Conservation (phyloP, 2,888 invertebrate genomes). For the Chironomus tentans region DNA sequence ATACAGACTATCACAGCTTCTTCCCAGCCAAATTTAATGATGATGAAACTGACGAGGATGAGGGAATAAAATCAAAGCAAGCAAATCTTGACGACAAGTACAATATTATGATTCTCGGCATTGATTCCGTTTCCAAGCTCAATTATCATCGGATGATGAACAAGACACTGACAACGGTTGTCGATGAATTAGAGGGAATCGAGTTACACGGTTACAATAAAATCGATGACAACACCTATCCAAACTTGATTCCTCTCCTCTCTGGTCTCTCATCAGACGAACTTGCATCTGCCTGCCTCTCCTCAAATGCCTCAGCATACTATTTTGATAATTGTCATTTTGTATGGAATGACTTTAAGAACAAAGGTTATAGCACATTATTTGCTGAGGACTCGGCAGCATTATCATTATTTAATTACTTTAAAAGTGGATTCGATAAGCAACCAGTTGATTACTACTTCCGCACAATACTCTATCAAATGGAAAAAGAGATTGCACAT, state of each 20-base stretch:
- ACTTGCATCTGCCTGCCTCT: constrained; percentile 55
- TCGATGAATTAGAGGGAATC: constrained; percentile 49
- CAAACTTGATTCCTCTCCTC: constrained; percentile 74
- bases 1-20: constrained; percentile 61
- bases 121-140: constrained; percentile 77
- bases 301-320: constrained; percentile 43
- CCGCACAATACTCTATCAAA: constrained; percentile 60
- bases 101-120: constrained; percentile 70
- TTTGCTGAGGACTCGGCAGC: constrained; percentile 74
- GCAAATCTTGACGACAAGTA: constrained; percentile 33
- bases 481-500: constrained; percentile 58
- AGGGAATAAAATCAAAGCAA: background rate
- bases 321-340: constrained; percentile 70
- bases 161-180: constrained; percentile 51
- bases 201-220: constrained; percentile 86
- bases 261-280: constrained; percentile 61
- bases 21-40: constrained; percentile 43
- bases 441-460: constrained; percentile 81
- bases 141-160: constrained; percentile 81
- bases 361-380: constrained; percentile 63
- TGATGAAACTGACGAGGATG: constrained; percentile 28
- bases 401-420: constrained; percentile 73
- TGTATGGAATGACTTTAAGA: constrained; percentile 71
- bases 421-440: constrained; percentile 63
- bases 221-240: constrained; percentile 90